Conservation (phyloP, 2,888 invertebrate genomes). For the Azorinus chamasolen region DNA sequence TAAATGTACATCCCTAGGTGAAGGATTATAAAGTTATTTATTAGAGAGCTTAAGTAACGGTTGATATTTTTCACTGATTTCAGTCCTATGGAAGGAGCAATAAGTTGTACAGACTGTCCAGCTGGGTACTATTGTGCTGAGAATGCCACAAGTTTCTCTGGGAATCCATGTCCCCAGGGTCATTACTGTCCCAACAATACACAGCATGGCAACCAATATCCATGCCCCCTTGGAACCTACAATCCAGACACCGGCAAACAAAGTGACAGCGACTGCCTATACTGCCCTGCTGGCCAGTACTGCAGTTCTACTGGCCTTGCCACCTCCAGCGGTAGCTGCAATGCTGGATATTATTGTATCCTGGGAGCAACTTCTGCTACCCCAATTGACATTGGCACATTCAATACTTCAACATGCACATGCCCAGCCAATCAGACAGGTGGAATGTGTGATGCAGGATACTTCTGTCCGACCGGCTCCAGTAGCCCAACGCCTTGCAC, state of each 20-base stretch:
- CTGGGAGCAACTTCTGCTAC: constrained; percentile 79
- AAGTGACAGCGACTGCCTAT: constrained; percentile 77
- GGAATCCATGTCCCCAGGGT: constrained; percentile 83
- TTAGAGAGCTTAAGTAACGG: too few species aligned
- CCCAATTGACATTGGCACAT: constrained; percentile 77
- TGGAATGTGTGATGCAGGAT: constrained; percentile 81
- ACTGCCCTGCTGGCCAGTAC: constrained; percentile 82
- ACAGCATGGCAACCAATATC: constrained; percentile 75
- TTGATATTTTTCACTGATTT: constrained; percentile 7
- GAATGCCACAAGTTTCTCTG: constrained; percentile 69
- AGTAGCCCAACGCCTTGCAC: constrained; percentile 77
- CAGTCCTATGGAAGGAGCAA: constrained; percentile 39
- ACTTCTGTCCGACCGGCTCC: constrained; percentile 83
- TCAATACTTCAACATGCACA: constrained; percentile 77
- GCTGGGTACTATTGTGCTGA: constrained; percentile 84
- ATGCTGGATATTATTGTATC: constrained; percentile 83
- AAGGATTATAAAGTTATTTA: too few species aligned
- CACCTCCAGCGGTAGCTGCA: constrained; percentile 74
- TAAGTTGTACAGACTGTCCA: constrained; percentile 69
- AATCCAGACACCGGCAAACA: constrained; percentile 77
- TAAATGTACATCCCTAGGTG: too few species aligned
- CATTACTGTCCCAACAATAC: constrained; percentile 84
- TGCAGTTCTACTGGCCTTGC: constrained; percentile 79
- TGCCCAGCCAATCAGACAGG: constrained; percentile 82
- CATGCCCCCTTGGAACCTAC: constrained; percentile 80